Evolutionary conservation across 2,113 vertebrate genomes (phyloP).

Genomic region (Mus musculus): GRCm39 chr9:122787501-122788000

Average conservation of each 20-base stretch:
- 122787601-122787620: background rate
- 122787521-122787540: background rate
- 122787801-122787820: background rate
- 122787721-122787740: background rate
- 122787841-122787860: background rate
- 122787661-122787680: background rate
- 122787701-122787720: background rate
- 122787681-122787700: background rate
- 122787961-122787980: background rate
- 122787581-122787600: background rate
- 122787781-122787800: background rate
- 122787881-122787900: background rate
- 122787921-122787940: background rate
- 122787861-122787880: background rate
- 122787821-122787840: too few relatives aligned
- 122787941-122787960: background rate
- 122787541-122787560: background rate
- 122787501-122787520: background rate
- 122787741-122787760: background rate
- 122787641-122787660: background rate
- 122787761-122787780: background rate
- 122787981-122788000: background rate
- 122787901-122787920: background rate
- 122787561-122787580: background rate
- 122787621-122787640: background rate